Evolutionary conservation across 2,888 invertebrate species (phyloP), one percentile per base, ranked within the genome.

Genomic region (Drosophila parthenogenetica): DNA sequence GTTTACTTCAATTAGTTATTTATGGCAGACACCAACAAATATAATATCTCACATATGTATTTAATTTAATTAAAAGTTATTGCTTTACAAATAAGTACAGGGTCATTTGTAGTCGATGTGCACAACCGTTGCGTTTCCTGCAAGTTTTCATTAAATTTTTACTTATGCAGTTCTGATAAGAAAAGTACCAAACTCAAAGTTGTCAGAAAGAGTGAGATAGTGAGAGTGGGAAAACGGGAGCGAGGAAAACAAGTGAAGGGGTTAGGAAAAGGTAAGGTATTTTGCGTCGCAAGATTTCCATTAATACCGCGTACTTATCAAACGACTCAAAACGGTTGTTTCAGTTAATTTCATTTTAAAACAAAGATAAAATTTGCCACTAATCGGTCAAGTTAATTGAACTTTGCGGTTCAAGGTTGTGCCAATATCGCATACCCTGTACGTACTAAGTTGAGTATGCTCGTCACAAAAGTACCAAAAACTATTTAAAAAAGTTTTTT

Each of bases 281-380:
- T 61, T 54, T 54, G 55, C 61, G 61, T 54, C 61, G 46, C 46
- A 55, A 7, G 54, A 32, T 43, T 50, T n/a, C 19, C 22, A 37
- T 46, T 50, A 14, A 25, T 35, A 22, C 57, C 14, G 7, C 43
- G 25, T 54, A 16, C 37, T 29, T 14, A 11, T 14, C n/a, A 19
- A 54, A 10, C 54, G 10, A 32, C 13, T 10, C 13, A 35, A 14
- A 35, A 22, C 13, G 7, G 17, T 17, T 14, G 14, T 5, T 11
- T 40, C 3, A 11, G 25, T 53, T 29, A 11, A 13, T 32, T 53
- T 17, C 13, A 29, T 2, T 29, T 17, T 11, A 19, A 17, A 43
- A 19, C n/a, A 10, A n/a, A 54, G 29, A 17, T 1, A 3, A 5
- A 13, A 5, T 17, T 42, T n/a, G 19, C 14, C 11, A 25, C 40